Base-by-base conservation (phyloP, 1,140 invertebrate genomes). In the Caenorhabditis latens region DNA sequence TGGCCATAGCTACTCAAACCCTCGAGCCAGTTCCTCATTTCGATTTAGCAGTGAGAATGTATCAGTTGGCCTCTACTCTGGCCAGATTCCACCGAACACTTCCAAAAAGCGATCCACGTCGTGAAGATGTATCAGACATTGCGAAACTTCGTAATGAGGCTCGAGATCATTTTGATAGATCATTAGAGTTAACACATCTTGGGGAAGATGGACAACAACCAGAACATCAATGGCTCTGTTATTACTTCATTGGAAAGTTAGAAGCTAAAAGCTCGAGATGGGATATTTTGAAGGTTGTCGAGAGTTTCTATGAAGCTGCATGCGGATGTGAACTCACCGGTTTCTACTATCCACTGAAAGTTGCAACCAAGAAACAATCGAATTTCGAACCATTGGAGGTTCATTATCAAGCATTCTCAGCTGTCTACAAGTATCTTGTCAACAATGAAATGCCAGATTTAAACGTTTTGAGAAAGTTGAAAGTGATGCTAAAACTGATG, bases 371-470 rank as follows among this genome's bases (percentile, higher is more conserved):
- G 79, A 87, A 87, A 61, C 87, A 88, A 43, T 13, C 16, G 5
- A 88, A 88, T 53, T 63, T 88, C n/a, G 87, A 88, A n/a, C 87
- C 87, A 32, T 32, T 88, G 8, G 87, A 88, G 58, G 50, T 88
- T 16, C 87, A 88, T 57, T 88, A 88, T 75, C 84, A 86, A 46
- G 58, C 83, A n/a, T 79, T 89, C 58, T 53, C 58, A 19, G 75
- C 85, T 13, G 83, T 87, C 42, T 88, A 84, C 46, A 88, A 88
- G 40, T 83, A 83, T 50, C 83, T 88, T 6, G 53, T 9, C 2
- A 71, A 79, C 32, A 67, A 46, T 21, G 57, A 85, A 55, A n/a
- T 63, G 42, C 82, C 86, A 6, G 42, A 46, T 50, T 75, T 84
- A 7, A 19, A 43, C 43, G 65, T 21, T 4, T 32, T 50, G 61